Conservation (phyloP, 2,113 vertebrate species). For the Sylvietta virens region DNA sequence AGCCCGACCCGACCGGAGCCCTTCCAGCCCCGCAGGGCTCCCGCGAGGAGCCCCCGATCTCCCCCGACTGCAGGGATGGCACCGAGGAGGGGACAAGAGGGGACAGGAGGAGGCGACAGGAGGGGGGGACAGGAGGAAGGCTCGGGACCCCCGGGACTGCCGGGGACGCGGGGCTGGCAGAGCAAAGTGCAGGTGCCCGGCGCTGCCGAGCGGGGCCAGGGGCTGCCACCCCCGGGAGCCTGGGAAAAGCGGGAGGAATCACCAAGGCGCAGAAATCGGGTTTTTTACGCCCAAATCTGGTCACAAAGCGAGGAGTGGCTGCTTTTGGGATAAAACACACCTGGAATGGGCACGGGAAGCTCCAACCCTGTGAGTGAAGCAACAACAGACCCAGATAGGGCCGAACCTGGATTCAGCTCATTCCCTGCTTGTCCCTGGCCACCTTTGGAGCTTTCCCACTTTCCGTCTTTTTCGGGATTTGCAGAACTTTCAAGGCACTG, state of each 20-base stretch:
- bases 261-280: not conserved
- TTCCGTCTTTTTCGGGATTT: fast-evolving
- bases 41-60: fast-evolving
- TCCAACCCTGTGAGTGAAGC: not conserved
- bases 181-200: not conserved
- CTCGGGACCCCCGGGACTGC: not conserved
- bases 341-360: not conserved
- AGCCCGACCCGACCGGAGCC: not conserved
- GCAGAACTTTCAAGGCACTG: not conserved
- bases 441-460: fast-evolving
- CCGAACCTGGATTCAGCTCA: fast-evolving
- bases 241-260: not conserved
- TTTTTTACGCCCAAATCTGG: fast-evolving
- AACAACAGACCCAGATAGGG: fast-evolving
- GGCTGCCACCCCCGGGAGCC: not conserved
- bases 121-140: no score
- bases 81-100: fast-evolving
- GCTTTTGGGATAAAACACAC: not conserved
- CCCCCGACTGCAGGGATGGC: not conserved
- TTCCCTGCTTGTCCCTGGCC: not conserved
- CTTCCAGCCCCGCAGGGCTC: not conserved
- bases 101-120: not conserved
- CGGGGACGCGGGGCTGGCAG: not conserved
- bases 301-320: fast-evolving
- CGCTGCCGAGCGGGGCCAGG: not conserved